phyloP scores from a whole-genome alignment of 2,113 vertebrate species.

The Myotis brandtii region DNA sequence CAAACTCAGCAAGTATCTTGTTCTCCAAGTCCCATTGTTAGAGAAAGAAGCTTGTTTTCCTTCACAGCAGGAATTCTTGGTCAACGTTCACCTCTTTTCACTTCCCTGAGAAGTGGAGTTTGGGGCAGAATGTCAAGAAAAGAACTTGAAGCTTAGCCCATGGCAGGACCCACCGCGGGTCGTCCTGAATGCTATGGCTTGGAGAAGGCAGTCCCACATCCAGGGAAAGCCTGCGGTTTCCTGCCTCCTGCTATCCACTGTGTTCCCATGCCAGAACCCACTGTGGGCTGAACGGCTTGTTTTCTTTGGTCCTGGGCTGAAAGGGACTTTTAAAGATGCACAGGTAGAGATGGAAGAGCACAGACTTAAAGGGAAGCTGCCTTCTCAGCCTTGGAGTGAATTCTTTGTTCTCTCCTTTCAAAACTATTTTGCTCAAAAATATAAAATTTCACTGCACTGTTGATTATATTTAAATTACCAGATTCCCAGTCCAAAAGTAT shows the following conservation, averaged over 20 bases:
- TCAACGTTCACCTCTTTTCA: neutral
- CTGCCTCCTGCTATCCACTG: neutral
- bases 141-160: neutral
- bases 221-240: neutral
- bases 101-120: neutral
- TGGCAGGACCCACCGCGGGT: neutral
- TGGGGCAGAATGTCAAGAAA: neutral
- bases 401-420: conserved; percentile 42
- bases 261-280: conserved; percentile 14
- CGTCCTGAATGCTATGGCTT: neutral
- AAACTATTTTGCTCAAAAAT: neutral
- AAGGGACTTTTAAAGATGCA: neutral
- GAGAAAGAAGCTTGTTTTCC: neutral
- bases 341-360: neutral
- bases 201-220: neutral
- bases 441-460: conserved; percentile 12
- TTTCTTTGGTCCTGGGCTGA: conserved; percentile 23
- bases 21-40: neutral
- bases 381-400: neutral
- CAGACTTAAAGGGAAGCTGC: neutral
- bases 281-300: neutral
- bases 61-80: neutral
- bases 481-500: neutral
- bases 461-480: conserved; percentile 1
- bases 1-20: neutral